Conservation (phyloP, 64 coral and sea anemone genomes). For the Pachyseris speciosa region DNA sequence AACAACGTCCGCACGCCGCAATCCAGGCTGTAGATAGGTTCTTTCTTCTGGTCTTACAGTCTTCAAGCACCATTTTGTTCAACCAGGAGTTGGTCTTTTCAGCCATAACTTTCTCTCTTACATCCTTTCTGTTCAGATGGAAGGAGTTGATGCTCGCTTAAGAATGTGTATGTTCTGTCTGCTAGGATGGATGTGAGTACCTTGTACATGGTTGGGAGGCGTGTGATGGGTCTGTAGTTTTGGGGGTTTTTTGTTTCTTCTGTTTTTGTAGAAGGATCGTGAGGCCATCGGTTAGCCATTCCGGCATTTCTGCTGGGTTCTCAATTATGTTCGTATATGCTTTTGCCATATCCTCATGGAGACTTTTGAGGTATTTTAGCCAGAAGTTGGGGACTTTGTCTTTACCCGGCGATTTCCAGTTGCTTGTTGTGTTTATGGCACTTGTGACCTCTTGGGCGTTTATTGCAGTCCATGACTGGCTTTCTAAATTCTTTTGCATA, state of each 20-base stretch:
- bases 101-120: slow-evolving; percentile 13
- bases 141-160: not conserved
- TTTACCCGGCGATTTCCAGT: no score
- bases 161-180: not conserved
- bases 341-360: not conserved
- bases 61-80: not conserved
- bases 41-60: not conserved
- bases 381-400: slow-evolving; percentile 17
- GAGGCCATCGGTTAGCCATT: not conserved
- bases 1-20: no score
- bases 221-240: slow-evolving; percentile 2
- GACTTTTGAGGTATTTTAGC: not conserved
- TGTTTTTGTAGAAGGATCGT: not conserved
- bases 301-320: not conserved
- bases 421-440: not conserved
- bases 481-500: not conserved
- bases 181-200: slow-evolving; percentile 5
- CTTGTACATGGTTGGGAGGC: slow-evolving; percentile 20
- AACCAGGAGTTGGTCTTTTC: slow-evolving; percentile 9
- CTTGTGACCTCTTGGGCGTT: not conserved
- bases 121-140: slow-evolving; percentile 12
- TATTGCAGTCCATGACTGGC: not conserved
- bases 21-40: not conserved
- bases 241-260: slow-evolving; percentile 5
- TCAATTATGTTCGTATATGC: not conserved